Base-by-base conservation (phyloP, 2,888 invertebrate species). In the Psylliodes chrysocephalus region DNA sequence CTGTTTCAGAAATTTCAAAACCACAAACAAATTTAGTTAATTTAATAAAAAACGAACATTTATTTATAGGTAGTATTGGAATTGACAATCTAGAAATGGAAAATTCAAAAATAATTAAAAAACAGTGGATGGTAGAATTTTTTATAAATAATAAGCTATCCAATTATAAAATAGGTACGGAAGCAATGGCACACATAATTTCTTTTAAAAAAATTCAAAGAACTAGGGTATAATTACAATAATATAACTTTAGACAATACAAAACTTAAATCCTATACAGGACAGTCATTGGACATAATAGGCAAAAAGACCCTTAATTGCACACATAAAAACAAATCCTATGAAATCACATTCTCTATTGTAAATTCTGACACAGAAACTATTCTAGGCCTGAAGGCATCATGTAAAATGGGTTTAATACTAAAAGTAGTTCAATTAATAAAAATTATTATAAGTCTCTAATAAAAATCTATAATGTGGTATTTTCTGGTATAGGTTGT, bases 231-330 rank as follows among this genome's bases (percentile, higher is more conserved):
- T 6, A 38, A 38, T 38, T 4, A 38, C 15, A 14, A 4, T 14
- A 12, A n/a, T 6, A 5, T 6, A 17, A 0, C 44, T n/a, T n/a
- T n/a, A n/a, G n/a, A n/a, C n/a, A n/a, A n/a, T n/a, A n/a, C 19
- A 12, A 53, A 57, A 25, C 46, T 71, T 38, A 64, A 7, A 1
- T 49, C 62, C 1, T 69, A 71, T 49, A 52, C n/a, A 12, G 57
- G 60, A 1, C 18, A 66, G 17, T 33, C 3, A 10, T 22, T 71
- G 63, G n/a, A 57, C 22, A 51, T 64, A 1, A 25, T 65, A 10
- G 64, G 68, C 33, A 62, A 19, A 46, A 63, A 47, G 19, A 62
- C 8, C 44, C 44, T 65, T 57, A 53, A 8, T 15, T 62, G 60
- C 49, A 40, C 6, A 28, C 46, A 55, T 25, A 64, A 68, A n/a